Evolutionary conservation across 2,888 invertebrate genomes (phyloP).

Genomic region (Campopleginae sp.): DNA sequence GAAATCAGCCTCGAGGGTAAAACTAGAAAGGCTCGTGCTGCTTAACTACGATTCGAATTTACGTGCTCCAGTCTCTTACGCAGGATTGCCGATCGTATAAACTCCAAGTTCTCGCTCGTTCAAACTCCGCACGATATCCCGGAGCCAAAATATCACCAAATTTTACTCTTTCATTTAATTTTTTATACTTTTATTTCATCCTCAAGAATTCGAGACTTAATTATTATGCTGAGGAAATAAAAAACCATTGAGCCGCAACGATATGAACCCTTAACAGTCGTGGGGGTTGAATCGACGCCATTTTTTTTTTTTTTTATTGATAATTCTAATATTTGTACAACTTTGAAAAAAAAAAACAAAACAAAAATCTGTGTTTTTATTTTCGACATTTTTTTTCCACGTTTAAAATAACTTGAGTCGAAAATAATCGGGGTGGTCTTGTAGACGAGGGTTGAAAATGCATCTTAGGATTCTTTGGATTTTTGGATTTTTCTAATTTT

Average conservation of each 20-base stretch:
- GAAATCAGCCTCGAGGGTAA: not conserved
- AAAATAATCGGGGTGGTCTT: too few relatives aligned
- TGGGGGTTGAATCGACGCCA: too few relatives aligned
- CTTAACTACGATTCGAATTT: constrained; percentile 8
- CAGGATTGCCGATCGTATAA: not conserved
- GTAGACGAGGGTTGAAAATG: too few relatives aligned
- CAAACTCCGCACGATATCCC: not conserved
- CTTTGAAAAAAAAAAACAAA: too few relatives aligned
- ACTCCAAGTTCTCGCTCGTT: not conserved
- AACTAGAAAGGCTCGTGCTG: not conserved
- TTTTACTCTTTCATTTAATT: not conserved
- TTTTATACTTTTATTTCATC: not conserved
- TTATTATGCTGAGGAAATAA: not conserved
- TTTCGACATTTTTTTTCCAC: too few relatives aligned
- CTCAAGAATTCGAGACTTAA: not conserved
- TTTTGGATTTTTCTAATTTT: too few relatives aligned
- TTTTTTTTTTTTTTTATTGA: too few relatives aligned
- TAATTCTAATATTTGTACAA: too few relatives aligned
- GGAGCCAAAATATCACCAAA: not conserved
- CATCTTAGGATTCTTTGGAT: too few relatives aligned
- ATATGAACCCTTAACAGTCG: too few relatives aligned
- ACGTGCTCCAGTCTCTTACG: not conserved
- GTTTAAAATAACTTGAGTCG: too few relatives aligned
- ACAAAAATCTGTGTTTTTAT: too few relatives aligned
- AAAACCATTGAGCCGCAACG: not conserved